Base-by-base conservation (phyloP, 2,113 vertebrate species). In the Brachypodius melanocephalos region DNA sequence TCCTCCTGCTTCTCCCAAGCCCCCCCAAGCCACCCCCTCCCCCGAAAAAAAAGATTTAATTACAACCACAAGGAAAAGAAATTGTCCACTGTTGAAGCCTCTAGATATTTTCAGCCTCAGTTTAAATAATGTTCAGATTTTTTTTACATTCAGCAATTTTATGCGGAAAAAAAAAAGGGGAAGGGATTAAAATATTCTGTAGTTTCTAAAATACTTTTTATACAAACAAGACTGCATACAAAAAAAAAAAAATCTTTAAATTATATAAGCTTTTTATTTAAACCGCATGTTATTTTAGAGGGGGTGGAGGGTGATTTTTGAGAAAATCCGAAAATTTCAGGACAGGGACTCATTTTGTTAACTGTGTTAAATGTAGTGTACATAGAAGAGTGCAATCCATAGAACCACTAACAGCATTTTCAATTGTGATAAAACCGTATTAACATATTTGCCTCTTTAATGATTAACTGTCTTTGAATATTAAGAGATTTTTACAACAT, bases 391-490 rank as follows among this genome's bases (percentile, higher is more conserved):
- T 14, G 40, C 58, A 90, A 76, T 62, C 72, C 89, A 72, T 40
- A 88, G 46, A 90, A 45, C 42, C 36, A 89, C 73, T 87, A 93
- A 81, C 54, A 86, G 54, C 85, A 66, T 81, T 90, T 96, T 94
- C 85, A 96, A 96, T 79, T 73, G 77, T 45, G 61, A 87, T 93
- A 67, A 71, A 95, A 96, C 95, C 72, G 4, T 93, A 94, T 91
- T 90, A 95, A 94, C 65, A 73, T 57, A 94, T 76, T 95, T 92
- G 65, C 76, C 79, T 96, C 93, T 96, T 95, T 88, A 87, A 97
- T 93, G 93, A 92, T 94, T 92, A 92, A 85, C 89, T 93, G 93
- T 88, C 95, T 96, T 95, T 86, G 94, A 96, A 95, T 96, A 77
- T 40, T 88, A 48, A 92, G 77, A 94, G 79, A 94, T 92, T 95